These are phyloP conservation scores for Echinops telfairi DNA, from an alignment of 2,113 vertebrate genomes.

Conservation along the genomic window DNA sequence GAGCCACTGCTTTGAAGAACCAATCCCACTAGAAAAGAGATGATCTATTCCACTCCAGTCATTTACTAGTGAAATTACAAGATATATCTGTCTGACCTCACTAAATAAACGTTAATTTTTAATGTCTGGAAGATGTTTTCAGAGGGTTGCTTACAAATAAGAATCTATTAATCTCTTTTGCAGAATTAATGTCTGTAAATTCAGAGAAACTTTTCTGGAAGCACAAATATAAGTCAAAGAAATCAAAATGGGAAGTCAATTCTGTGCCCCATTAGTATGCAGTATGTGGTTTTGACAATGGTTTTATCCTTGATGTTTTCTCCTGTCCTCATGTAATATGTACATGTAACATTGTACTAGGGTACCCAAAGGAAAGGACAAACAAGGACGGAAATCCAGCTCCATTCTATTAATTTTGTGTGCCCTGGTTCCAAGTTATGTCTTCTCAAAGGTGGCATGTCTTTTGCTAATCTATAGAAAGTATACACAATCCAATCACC, in stretches of 20 bases:
- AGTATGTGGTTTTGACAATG: background rate
- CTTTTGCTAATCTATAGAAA: background rate
- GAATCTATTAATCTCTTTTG: background rate
- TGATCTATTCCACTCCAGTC: background rate
- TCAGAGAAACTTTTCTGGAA: background rate
- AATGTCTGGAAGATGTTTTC: background rate
- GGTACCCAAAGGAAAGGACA: background rate
- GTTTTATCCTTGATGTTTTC: background rate
- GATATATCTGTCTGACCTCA: background rate
- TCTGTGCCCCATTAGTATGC: background rate
- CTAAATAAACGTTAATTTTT: background rate
- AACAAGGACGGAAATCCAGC: background rate
- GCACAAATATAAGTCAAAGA: background rate
- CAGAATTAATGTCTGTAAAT: constrained; percentile 1
- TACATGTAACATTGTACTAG: background rate
- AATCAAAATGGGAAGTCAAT: constrained; percentile 26
- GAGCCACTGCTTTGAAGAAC: constrained; percentile 17
- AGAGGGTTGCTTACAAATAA: constrained; percentile 19
- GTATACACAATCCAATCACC: background rate
- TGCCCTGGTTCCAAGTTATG: constrained; percentile 5
- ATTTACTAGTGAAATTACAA: constrained; percentile 13
- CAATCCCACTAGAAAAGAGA: background rate
- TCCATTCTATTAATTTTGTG: background rate
- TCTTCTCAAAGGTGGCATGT: background rate
- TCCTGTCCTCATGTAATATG: background rate